A percentile compares a stretch with the other conserved stretches of the same genome.
Conservation (phyloP, 2,113 vertebrate genomes). For the Amazona guildingii region DNA sequence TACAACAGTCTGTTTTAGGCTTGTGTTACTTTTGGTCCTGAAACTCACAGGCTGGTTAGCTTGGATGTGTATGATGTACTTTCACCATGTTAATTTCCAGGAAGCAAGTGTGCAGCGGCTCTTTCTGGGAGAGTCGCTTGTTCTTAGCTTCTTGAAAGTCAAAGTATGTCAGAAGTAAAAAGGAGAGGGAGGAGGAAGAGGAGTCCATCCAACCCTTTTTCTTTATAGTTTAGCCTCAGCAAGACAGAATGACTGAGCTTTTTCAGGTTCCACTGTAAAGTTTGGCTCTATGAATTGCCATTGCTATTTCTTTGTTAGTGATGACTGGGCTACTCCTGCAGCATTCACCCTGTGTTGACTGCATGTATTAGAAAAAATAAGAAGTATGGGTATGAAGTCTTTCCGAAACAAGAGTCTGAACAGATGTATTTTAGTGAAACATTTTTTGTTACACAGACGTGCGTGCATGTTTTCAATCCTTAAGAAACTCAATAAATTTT, state of each 20-base stretch:
- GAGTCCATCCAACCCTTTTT: background rate
- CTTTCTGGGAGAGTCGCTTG: background rate
- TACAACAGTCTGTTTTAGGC: background rate
- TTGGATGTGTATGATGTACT: background rate
- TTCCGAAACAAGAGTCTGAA: background rate
- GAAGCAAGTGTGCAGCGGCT: background rate
- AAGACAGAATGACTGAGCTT: background rate
- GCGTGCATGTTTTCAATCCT: background rate
- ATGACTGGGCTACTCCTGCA: background rate
- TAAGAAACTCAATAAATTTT: background rate
- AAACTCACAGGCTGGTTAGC: background rate
- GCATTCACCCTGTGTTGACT: background rate
- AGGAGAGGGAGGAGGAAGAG: background rate
- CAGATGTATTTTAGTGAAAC: background rate
- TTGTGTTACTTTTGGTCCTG: background rate
- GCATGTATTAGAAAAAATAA: background rate
- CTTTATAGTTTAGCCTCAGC: background rate
- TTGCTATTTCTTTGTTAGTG: background rate
- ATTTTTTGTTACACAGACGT: background rate
- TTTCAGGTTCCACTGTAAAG: background rate
- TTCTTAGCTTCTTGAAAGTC: background rate
- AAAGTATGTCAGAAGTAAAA: background rate
- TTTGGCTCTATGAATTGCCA: background rate
- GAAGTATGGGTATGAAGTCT: background rate
- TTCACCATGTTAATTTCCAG: background rate